Percentiles rank a stretch among this genome's conserved stretches.
These are phyloP conservation scores for Petrocephalus zakoni DNA, from an alignment of 2,113 vertebrate species.

Conservation along the genomic window DNA sequence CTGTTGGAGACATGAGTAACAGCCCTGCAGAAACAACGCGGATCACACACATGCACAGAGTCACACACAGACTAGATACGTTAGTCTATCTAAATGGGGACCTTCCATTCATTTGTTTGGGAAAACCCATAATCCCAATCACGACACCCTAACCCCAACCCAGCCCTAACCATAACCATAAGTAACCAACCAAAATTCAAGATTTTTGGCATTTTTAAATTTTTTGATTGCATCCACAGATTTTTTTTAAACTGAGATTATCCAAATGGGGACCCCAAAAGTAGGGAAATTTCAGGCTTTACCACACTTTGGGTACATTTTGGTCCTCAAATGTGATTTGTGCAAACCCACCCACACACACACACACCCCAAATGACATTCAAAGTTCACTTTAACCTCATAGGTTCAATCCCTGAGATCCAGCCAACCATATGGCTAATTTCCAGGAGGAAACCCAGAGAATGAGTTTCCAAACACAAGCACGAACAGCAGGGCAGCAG, in stretches of 20 bases:
- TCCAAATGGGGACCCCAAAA: no score
- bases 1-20: not conserved
- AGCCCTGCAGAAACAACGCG: not conserved
- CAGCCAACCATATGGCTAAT: conserved; percentile 12
- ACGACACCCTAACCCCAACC: not conserved
- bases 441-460: conserved; percentile 4
- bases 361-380: not conserved
- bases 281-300: no score
- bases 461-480: not conserved
- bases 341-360: not conserved
- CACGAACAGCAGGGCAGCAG: not conserved
- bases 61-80: no score
- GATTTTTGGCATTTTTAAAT: not conserved
- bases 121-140: not conserved
- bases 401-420: conserved; percentile 5
- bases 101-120: no score
- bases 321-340: no score
- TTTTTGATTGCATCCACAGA: not conserved
- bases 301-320: no score
- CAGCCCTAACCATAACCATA: not conserved
- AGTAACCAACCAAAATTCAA: not conserved
- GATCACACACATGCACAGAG: not conserved
- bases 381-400: conserved; percentile 13
- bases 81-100: no score
- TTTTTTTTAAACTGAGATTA: no score